Evolutionary conservation across 2,797 vertebrate genomes (phyloP), one percentile per base, ranked within the genome.

Genomic region (Prionace glauca): DNA sequence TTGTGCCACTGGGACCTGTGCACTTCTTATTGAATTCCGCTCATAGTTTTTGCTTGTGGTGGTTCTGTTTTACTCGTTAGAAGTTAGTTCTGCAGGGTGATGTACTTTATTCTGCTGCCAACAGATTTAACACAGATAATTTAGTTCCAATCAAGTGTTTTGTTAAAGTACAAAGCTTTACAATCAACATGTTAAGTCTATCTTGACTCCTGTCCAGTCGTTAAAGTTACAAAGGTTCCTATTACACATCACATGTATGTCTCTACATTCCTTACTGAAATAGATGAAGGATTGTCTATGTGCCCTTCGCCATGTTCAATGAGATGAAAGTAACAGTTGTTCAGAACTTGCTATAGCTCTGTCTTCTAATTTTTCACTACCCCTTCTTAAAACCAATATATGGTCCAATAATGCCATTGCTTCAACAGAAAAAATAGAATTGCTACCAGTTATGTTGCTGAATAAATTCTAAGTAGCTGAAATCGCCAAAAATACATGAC

Each of bases 271-370:
- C 36, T 41, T 67, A 69, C 65, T 67, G 90, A 67, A n/a, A 65
- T 92, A 69, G 65, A 69, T 41, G 20, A 41, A 92, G 62, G 62
- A 69, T 69, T 92, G 90, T 18, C 62, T 92, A 24, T 92, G 62
- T 69, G 32, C 36, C 18, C 62, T 67, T 69, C 20, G 11, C 22
- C 90, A 69, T 62, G 36, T 24, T 92, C 90, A 69, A 65, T 41
- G 90, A 91, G 32, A 36, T 91, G 32, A 91, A 91, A 91, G 88
- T 92, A 67, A 91, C 88, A 62, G 29, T 90, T 90, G 87, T 90
- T n/a, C 16, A 1, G 56, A 62, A 18, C 4, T 90, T 62, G 29
- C 29, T 90, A 18, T 90, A 12, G 56, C 56, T 88, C 32, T 69
- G n/a, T n/a, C 90, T 69, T 92, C 90, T 92, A 3, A 69, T 11